Base-by-base conservation (phyloP, 2,797 vertebrate genomes). In the Moxostoma hubbsi region DNA sequence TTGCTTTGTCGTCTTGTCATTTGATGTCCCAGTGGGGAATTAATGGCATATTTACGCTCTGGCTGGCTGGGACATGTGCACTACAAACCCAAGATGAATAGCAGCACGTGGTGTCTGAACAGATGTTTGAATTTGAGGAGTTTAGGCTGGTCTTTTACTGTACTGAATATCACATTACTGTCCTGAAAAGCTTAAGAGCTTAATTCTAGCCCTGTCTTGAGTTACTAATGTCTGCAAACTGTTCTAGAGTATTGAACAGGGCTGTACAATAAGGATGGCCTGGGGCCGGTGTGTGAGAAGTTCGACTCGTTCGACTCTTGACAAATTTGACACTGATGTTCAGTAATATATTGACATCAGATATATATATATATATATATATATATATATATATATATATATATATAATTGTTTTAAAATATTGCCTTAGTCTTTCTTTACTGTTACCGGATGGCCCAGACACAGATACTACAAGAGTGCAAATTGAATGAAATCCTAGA, bases 1-100 rank as follows among this genome's bases (percentile, higher is more conserved):
- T 77, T n/a, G n/a, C 46, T 16, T 79, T 71, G 7, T 57, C 18
- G 47, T 79, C 50, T 45, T 71, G 61, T 61, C 66, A 70, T 62
- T 49, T 62, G 36, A 66, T 66, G 55, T 65, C 68, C 58, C 49
- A 18, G 12, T 75, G 67, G 55, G 59, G 62, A 61, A n/a, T 54
- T 62, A 70, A n/a, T 61, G 66, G 66, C 66, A 46, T 77, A 59
- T 77, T 77, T 77, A 77, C 7, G 0, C 51, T 50, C 58, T 10
- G 8, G 53, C 66, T 6, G 36, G 49, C 57, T 77, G 66, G 58
- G 75, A 70, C 67, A 54, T 77, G 66, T 70, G 57, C 47, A 45
- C 66, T 77, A 53, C 57, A 61, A 62, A 53, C 66, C 43, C 15
- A 0, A 61, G 75, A 69, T 70, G 47, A 62, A 70, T 70, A 18